Conservation (phyloP, 2,888 invertebrate species). For the Eilema griseolum region DNA sequence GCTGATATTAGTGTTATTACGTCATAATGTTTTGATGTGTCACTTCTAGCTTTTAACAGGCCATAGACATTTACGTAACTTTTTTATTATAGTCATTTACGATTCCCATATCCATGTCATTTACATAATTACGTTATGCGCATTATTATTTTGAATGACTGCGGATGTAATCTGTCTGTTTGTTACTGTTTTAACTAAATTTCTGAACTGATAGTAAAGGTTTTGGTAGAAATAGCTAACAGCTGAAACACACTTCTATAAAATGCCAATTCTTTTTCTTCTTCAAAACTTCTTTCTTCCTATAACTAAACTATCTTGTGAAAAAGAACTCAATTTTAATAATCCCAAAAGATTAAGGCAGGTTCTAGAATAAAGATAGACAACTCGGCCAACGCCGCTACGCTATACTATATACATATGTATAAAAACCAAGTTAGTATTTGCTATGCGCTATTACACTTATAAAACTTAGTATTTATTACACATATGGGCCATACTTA, state of each 20-base stretch:
- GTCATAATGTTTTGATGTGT: constrained; percentile 15
- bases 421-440: too few species aligned
- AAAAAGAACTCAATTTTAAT: not conserved
- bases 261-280: too few species aligned
- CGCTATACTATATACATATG: too few species aligned
- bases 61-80: constrained; percentile 12
- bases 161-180: not conserved
- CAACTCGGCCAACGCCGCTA: not conserved
- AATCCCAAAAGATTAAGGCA: too few species aligned
- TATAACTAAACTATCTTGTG: not conserved
- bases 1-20: constrained; percentile 16
- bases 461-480: too few species aligned
- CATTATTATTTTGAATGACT: not conserved
- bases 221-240: not conserved
- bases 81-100: constrained; percentile 1
- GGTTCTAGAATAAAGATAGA: too few species aligned
- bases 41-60: constrained; percentile 11
- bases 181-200: not conserved
- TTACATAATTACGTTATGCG: constrained; percentile 2
- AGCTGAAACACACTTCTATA: too few species aligned
- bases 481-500: too few species aligned
- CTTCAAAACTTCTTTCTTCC: not conserved
- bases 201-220: not conserved
- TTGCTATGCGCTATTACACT: too few species aligned
- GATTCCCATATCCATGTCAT: constrained; percentile 2